Base-by-base conservation (phyloP, 2,797 vertebrate species). In the Poecilia velifera region DNA sequence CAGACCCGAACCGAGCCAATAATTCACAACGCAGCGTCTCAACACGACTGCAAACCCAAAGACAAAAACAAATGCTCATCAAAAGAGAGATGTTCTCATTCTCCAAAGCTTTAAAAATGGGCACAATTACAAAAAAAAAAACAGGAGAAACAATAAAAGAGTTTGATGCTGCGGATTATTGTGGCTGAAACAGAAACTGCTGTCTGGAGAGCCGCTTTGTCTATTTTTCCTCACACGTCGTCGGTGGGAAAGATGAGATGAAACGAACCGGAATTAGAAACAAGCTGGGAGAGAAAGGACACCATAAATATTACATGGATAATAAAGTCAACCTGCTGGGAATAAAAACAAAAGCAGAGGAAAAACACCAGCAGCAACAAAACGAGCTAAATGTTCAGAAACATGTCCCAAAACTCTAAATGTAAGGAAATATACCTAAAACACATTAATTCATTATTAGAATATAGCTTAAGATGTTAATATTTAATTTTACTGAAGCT, bases 171-270 rank as follows among this genome's bases (percentile, higher is more conserved):
- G 20, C 57, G 79, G 68, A 78, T 59, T 0, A 6, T 53, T 70
- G 41, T 71, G 80, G 82, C 66, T 4, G 55, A 78, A 59, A 79
- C 85, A 76, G 78, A 92, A 87, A 87, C 72, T 76, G 78, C 59
- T 76, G 84, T 78, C 76, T 83, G 83, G 49, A 83, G 82, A 86
- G 49, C 43, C 31, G 77, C 86, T 90, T 68, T 71, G 81, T 84
- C 85, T 85, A 82, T 92, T 93, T 92, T 85, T 51, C 20, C 87
- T 89, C 82, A 45, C 83, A 81, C 78, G 72, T 53, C 72, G 83
- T 72, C 87, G 76, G 87, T 39, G 39, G 72, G 76, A 71, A 84
- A 82, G 81, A 74, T 76, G 83, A 90, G 83, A 89, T 83, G 49
- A 87, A 71, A 82, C 73, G 0, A 0, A 3, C 18, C 83, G 62